phyloP scores from a whole-genome alignment of 2,888 invertebrate species.

The Diarsia rubi region DNA sequence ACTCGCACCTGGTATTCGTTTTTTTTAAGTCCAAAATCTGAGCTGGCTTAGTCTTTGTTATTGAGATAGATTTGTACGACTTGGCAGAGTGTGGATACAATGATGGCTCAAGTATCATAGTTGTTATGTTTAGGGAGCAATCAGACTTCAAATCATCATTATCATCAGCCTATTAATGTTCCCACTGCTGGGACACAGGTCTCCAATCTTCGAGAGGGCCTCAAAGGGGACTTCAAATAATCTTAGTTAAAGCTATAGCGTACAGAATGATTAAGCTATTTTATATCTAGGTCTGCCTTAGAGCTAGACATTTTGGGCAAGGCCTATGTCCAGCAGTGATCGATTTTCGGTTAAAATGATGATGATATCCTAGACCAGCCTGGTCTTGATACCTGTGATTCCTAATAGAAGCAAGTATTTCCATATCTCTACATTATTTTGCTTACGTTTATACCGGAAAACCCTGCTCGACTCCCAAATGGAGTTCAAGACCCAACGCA shows the following conservation, averaged over 20 bases:
- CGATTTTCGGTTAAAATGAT: too few species aligned
- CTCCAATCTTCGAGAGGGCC: too few species aligned
- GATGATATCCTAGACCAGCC: too few species aligned
- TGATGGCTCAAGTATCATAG: background rate
- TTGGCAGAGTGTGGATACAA: background rate
- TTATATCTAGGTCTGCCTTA: background rate
- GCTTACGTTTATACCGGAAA: background rate
- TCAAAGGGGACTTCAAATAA: too few species aligned
- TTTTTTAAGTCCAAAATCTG: constrained; percentile 9
- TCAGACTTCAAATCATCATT: too few species aligned
- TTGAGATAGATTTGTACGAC: background rate
- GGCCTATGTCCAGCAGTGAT: too few species aligned
- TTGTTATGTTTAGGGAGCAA: background rate
- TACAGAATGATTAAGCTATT: background rate
- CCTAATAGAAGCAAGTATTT: background rate
- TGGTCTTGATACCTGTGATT: background rate
- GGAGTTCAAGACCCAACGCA: constrained; percentile 3
- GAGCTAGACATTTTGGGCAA: too few species aligned
- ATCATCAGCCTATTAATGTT: too few species aligned
- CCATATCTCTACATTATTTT: background rate
- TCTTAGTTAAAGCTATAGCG: background rate
- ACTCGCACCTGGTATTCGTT: background rate
- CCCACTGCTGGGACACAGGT: too few species aligned
- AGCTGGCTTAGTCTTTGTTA: constrained; percentile 8
- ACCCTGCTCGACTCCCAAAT: background rate